Percentiles rank a stretch among this genome's conserved stretches.
These are phyloP conservation scores for Dastarcus helophoroides DNA, from an alignment of 2,888 invertebrate genomes.

Conservation along the genomic window DNA sequence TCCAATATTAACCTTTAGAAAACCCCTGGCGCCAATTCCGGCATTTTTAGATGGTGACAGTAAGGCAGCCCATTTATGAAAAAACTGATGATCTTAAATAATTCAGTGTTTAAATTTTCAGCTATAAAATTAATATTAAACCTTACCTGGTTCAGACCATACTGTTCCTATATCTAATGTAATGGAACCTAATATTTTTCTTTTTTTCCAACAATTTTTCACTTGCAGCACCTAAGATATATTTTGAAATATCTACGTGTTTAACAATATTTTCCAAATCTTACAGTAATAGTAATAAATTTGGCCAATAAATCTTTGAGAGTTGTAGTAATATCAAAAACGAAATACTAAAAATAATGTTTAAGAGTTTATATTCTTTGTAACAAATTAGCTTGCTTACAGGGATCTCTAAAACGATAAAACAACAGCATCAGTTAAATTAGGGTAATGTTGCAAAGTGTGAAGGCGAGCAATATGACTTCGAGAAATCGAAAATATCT, in stretches of 20 bases:
- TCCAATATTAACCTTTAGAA: conserved; percentile 69
- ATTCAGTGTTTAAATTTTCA: conserved; percentile 2
- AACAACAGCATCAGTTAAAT: too few species aligned
- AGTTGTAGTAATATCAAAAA: conserved; percentile 51
- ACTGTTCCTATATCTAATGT: conserved; percentile 55
- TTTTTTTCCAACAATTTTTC: conserved; percentile 33
- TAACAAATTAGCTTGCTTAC: too few species aligned
- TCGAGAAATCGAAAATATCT: too few species aligned
- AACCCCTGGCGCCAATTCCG: conserved; percentile 49
- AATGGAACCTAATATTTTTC: conserved; percentile 47
- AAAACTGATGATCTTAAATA: conserved; percentile 61
- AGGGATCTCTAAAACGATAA: too few species aligned
- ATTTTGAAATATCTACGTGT: background rate
- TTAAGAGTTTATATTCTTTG: too few species aligned
- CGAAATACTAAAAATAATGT: conserved; percentile 45
- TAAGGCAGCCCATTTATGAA: conserved; percentile 77
- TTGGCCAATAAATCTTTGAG: conserved; percentile 46
- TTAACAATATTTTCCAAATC: too few species aligned
- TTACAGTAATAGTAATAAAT: conserved; percentile 48
- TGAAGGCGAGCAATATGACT: too few species aligned
- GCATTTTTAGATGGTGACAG: conserved; percentile 44
- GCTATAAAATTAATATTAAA: background rate
- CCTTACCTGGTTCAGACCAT: conserved; percentile 56
- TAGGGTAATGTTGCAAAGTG: too few species aligned
- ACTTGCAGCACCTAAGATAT: conserved; percentile 29